Evolutionary conservation across 2,888 invertebrate genomes (phyloP), one percentile per base, ranked within the genome.

Genomic region (Drosophila paramelanica): DNA sequence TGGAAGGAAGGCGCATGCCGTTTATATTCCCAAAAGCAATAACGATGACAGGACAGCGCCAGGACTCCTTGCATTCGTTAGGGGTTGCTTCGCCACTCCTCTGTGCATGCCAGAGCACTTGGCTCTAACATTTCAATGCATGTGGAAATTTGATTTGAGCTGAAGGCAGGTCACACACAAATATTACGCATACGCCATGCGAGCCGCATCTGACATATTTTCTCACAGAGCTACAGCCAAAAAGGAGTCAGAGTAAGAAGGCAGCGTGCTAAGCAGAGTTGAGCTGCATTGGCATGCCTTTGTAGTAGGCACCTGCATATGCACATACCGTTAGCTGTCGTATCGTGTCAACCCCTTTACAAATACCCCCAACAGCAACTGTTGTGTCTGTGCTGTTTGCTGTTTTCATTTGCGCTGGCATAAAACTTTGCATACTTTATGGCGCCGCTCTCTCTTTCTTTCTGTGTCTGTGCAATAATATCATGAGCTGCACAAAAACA

Each of bases 381-480:
- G 51, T 43, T 25, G 56, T 50, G 43, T 69, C 23, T 68, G 31
- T 67, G 62, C 62, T 79, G 82, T 74, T 87, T 81, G 73, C 67
- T 81, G 84, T 87, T 84, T 83, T 83, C 87, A 87, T 83, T 82
- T 86, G 86, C 67, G 83, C 77, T 80, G 72, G 71, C 81, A 84
- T 62, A 81, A 77, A 87, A 88, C 87, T 84, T 85, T 88, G 88
- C 85, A 86, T 88, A 86, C 89, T 88, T 83, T 77, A 78, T 73
- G 77, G 66, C 60, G 61, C 66, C 61, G 31, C 41, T 53, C 64
- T n/a, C 10, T 14, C 27, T 17, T 33, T 59, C 13, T 53, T 20
- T 42, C 42, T 52, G 20, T 66, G 53, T 58, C 41, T 55, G 69
- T 81, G 85, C 87, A 89, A 81, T 86, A 87, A 86, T 86, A 89